These are phyloP conservation scores for Paedocypris micromegethes DNA, from an alignment of 2,797 vertebrate genomes.

Conservation along the genomic window DNA sequence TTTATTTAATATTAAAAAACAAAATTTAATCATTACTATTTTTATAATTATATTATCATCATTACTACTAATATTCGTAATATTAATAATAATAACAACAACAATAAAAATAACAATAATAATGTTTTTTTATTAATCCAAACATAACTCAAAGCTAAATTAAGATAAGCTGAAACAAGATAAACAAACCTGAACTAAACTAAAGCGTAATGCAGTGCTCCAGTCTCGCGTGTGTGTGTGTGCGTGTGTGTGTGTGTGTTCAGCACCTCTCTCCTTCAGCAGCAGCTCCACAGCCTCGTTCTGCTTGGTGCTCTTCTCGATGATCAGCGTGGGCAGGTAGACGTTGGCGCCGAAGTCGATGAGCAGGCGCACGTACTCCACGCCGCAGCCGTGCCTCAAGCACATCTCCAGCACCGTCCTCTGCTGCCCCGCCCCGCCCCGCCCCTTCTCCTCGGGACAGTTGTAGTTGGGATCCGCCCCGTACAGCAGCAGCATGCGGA, in stretches of 20 bases:
- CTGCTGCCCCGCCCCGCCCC: slow-evolving; percentile 70
- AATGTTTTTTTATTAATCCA: no score
- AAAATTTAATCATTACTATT: no score
- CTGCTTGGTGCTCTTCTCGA: slow-evolving; percentile 64
- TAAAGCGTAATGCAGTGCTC: no score
- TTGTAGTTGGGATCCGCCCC: slow-evolving; percentile 90
- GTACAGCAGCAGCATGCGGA: slow-evolving; percentile 78
- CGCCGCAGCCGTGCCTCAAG: slow-evolving; percentile 75
- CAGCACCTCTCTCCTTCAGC: slow-evolving; percentile 79
- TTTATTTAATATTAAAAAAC: no score
- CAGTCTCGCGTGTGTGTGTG: no score
- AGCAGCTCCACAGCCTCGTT: slow-evolving; percentile 79
- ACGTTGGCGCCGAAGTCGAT: slow-evolving; percentile 91
- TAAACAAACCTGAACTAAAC: no score
- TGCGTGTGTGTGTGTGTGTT: background rate
- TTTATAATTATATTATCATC: no score
- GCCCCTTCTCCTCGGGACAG: slow-evolving; percentile 70
- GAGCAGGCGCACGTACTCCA: slow-evolving; percentile 79
- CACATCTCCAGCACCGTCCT: slow-evolving; percentile 87
- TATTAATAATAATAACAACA: no score
- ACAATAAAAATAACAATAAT: no score
- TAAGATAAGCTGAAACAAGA: background rate
- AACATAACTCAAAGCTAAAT: no score
- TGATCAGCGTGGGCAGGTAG: slow-evolving; percentile 76
- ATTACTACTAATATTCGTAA: no score